Base-by-base conservation (phyloP, 2,113 vertebrate genomes). In the Trogon melanurus region DNA sequence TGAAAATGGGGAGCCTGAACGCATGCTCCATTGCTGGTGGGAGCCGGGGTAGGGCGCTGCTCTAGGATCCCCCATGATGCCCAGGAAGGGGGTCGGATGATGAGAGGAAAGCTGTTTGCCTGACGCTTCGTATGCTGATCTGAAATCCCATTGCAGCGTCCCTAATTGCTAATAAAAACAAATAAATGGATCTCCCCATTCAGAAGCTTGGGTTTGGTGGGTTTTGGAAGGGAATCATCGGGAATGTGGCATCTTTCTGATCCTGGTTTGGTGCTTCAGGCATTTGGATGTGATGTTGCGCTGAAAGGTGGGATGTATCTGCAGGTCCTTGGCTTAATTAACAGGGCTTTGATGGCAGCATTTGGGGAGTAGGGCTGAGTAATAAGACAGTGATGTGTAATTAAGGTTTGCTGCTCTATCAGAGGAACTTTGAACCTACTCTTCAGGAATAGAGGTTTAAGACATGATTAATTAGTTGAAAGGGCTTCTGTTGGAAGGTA, bases 31-130 rank as follows among this genome's bases (percentile, higher is more conserved):
- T 47, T 65, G 73, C 64, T 16, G 36, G 48, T 79, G 48, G 58
- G 76, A 90, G 65, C 4, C 0, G 66, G 56, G 34, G 16, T 61
- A 27, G 0, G 0, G 26, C 0, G 1, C 76, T 90, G 78, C 73
- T 36, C 48, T 70, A 1, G 5, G 4, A 20, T 70, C 83, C 10
- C 4, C 6, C 29, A 58, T 3, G 17, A 61, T 0, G 1, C 1
- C 1, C 26, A 27, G 27, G n/a, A 79, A 81, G 48, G 30, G 5
- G 20, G 3, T 7, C 47, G 60, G 30, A 82, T 70, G 54, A 21
- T 53, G 60, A 74, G 78, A 72, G 61, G 29, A 73, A 78, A 80
- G 38, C 66, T 2, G 3, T 83, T 66, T 89, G 62, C 50, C 54
- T 29, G 4, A 44, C 9, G 8, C 34, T 61, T 50, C 10, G 7